Evolutionary conservation across 30 jellyfish, hydroid and myxozoan species (phyloP).

Genomic region (Catostylus mosaicus): DNA sequence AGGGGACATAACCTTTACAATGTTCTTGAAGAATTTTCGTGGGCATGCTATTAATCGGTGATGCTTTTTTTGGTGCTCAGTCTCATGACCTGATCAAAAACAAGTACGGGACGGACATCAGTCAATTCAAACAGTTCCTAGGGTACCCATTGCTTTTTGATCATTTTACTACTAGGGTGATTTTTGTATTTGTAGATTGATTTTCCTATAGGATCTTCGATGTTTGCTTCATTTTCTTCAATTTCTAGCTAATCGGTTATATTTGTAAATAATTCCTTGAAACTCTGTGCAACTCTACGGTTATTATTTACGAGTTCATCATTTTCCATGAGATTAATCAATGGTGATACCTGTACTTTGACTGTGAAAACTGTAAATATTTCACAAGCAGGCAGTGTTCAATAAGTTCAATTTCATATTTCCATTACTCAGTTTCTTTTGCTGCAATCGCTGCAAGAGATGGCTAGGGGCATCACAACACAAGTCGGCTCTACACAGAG

Average conservation of each 20-base stretch:
- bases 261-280: no score
- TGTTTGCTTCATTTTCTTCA: background rate
- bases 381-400: no score
- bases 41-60: conserved; percentile 6
- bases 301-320: conserved; percentile 12
- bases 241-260: no score
- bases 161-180: background rate
- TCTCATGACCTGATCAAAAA: background rate
- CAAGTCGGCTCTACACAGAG: no score
- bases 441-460: no score
- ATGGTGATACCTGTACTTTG: no score
- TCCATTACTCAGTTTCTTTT: no score
- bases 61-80: background rate
- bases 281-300: conserved; percentile 25
- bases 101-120: background rate
- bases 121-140: background rate
- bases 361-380: no score
- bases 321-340: conserved; percentile 19
- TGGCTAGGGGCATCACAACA: no score
- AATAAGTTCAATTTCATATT: no score
- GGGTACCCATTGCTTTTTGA: background rate
- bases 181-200: background rate
- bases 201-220: background rate
- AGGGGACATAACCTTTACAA: background rate
- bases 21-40: background rate